These are phyloP conservation scores for Atta colombica DNA, from an alignment of 1,140 invertebrate genomes.

Conservation along the genomic window DNA sequence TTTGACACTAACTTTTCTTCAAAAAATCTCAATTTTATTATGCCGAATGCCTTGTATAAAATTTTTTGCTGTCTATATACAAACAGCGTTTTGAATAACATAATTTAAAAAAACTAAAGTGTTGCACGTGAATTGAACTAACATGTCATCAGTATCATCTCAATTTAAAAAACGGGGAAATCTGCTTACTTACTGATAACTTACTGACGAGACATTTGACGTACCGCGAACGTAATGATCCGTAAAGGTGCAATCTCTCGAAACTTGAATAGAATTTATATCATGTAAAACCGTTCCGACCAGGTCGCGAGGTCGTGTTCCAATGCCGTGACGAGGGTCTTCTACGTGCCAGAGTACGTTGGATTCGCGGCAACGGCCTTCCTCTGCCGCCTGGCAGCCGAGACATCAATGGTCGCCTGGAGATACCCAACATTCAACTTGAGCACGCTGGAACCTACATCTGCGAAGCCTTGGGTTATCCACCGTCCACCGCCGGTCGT, in stretches of 20 bases:
- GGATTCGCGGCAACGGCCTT: conserved; percentile 90
- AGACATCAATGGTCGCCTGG: conserved; percentile 92
- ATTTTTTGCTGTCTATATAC: neutral
- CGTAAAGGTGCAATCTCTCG: conserved; percentile 10
- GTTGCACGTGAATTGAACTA: conserved; percentile 19
- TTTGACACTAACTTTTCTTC: neutral
- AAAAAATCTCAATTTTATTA: neutral
- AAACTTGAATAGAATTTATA: conserved; percentile 12
- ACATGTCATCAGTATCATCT: neutral
- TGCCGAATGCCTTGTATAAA: neutral
- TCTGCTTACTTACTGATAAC: conserved; percentile 12
- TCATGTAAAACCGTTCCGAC: conserved; percentile 41
- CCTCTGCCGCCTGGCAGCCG: conserved; percentile 91
- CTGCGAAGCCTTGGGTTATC: conserved; percentile 92
- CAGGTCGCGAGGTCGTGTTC: conserved; percentile 96
- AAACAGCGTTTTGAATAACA: neutral
- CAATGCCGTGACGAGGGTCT: conserved; percentile 96
- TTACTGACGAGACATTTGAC: neutral
- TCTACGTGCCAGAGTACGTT: conserved; percentile 91
- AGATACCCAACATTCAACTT: conserved; percentile 93
- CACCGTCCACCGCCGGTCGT: conserved; percentile 87
- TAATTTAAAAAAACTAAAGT: conserved; percentile 18
- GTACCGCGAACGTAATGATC: conserved; percentile 4
- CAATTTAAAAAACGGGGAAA: neutral
- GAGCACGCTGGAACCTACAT: conserved; percentile 93